phyloP scores from a whole-genome alignment of 2,888 invertebrate species.

The Drosophila nr. fundita region DNA sequence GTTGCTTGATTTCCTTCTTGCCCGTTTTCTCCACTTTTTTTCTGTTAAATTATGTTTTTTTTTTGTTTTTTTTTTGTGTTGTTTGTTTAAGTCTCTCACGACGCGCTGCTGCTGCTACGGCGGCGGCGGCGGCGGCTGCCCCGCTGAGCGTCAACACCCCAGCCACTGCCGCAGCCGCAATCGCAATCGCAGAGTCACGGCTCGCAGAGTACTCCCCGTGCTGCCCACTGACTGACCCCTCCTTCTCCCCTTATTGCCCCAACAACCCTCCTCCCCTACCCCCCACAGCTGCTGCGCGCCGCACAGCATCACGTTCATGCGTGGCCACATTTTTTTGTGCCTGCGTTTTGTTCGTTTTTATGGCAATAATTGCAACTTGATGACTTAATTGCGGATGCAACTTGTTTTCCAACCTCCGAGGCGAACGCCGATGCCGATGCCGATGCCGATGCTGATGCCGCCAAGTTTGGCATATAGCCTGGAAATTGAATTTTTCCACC shows the following conservation, averaged over 20 bases:
- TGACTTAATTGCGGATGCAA: constrained; percentile 81
- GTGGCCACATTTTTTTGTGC: constrained; percentile 75
- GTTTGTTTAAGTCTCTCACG: constrained; percentile 69
- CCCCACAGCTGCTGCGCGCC: constrained; percentile 3
- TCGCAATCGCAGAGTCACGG: constrained; percentile 37
- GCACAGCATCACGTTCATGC: constrained; percentile 79
- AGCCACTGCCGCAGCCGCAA: constrained; percentile 34
- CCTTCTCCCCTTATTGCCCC: neutral
- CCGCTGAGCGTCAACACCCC: constrained; percentile 79
- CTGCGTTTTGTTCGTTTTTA: constrained; percentile 82
- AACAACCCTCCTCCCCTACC: neutral
- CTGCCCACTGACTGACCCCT: neutral
- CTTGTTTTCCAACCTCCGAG: constrained; percentile 77
- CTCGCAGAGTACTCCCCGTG: constrained; percentile 30
- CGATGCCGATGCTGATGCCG: constrained; percentile 1
- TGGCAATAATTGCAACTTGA: constrained; percentile 81
- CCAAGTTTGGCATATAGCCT: constrained; percentile 51
- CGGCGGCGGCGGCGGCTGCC: constrained; percentile 48
- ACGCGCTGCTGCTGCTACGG: constrained; percentile 49
- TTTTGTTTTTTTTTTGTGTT: constrained; percentile 22
- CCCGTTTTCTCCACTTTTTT: constrained; percentile 3
- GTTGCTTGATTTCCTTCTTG: constrained; percentile 36
- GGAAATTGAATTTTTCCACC: constrained; percentile 81
- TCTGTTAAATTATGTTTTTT: constrained; percentile 6
- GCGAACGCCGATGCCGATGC: constrained; percentile 14